Percentiles rank a stretch among this genome's conserved stretches.
Conservation (phyloP, 2,888 invertebrate species). For the Luffia ferchaultella region DNA sequence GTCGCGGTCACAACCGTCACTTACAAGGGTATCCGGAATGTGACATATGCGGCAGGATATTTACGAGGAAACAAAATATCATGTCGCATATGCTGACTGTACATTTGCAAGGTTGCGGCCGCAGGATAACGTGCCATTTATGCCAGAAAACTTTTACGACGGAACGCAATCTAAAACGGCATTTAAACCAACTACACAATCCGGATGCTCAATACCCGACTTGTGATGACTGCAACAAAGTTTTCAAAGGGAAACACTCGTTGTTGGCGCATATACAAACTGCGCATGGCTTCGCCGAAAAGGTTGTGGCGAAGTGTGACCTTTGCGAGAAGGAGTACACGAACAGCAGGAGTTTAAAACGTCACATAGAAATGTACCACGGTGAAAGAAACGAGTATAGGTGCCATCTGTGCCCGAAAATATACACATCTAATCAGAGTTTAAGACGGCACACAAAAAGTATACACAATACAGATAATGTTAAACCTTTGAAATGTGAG, state of each 20-base stretch:
- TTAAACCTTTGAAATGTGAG: slow-evolving; percentile 21
- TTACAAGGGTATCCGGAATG: slow-evolving; percentile 40
- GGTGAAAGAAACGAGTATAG: slow-evolving; percentile 30
- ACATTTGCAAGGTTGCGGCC: slow-evolving; percentile 30
- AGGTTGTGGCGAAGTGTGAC: slow-evolving; percentile 25
- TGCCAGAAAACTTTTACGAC: slow-evolving; percentile 39
- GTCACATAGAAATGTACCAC: slow-evolving; percentile 40
- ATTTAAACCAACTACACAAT: slow-evolving; percentile 36
- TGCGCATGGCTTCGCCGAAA: slow-evolving; percentile 21
- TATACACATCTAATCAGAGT: slow-evolving; percentile 41
- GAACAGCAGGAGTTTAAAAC: slow-evolving; percentile 34
- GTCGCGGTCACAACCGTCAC: slow-evolving; percentile 36
- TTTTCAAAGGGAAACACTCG: slow-evolving; percentile 33
- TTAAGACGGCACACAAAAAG: slow-evolving; percentile 30
- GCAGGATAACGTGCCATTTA: slow-evolving; percentile 26
- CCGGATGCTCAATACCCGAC: slow-evolving; percentile 31
- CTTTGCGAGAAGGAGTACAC: slow-evolving; percentile 37
- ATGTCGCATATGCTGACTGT: slow-evolving; percentile 44
- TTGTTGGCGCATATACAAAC: slow-evolving; percentile 35
- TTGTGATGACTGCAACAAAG: slow-evolving; percentile 35
- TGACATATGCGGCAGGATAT: slow-evolving; percentile 41
- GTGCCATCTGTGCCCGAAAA: slow-evolving; percentile 41
- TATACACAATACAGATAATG: slow-evolving; percentile 20
- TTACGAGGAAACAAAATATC: slow-evolving; percentile 46
- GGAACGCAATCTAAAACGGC: slow-evolving; percentile 36